Evolutionary conservation across 2,113 vertebrate genomes (phyloP), one percentile per base, ranked within the genome.

Genomic region (Clupea harengus): DNA sequence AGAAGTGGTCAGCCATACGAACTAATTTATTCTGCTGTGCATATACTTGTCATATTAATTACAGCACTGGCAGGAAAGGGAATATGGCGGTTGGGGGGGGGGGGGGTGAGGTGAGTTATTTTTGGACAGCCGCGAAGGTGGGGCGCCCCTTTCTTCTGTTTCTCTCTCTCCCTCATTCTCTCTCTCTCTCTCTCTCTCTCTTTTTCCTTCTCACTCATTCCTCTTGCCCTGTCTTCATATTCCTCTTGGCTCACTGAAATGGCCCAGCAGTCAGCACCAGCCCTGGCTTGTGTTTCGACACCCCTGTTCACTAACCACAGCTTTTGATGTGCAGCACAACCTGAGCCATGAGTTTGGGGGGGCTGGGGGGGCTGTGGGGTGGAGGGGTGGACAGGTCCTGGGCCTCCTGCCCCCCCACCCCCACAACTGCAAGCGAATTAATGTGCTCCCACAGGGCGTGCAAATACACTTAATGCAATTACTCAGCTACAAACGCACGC

Each of bases 381-480:
- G 83, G 1, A 49, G 57, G 57, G 20, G 13, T 8, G 64, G 28
- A 28, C 86, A 86, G 89, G 87, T 89, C 87, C 88, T 81, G 86
- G 57, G 86, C 75, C 52, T 45, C 84, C 25, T 28, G n/a, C 25
- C 87, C 86, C 87, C 39, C 85, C 67, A 84, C 82, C 83, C 75
- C 78, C 80, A 78, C 50, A 81, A 85, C 84, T 81, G 88, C 64
- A 85, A 83, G 47, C 86, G 86, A 86, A 83, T 89, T 87, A 84
- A 86, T 84, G 86, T 50, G 85, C 85, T 89, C 88, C 92, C 88
- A 88, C 75, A 81, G 87, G 91, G 88, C 88, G 82, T 87, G 89
- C 92, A 91, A 91, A 93, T 89, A 90, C 92, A 91, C 90, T 93
- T 91, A 89, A 90, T 90, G 89, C 89, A 92, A 93, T 93, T 93